Conservation (phyloP, 1,140 invertebrate species). For the Trichonephila clavipes region DNA sequence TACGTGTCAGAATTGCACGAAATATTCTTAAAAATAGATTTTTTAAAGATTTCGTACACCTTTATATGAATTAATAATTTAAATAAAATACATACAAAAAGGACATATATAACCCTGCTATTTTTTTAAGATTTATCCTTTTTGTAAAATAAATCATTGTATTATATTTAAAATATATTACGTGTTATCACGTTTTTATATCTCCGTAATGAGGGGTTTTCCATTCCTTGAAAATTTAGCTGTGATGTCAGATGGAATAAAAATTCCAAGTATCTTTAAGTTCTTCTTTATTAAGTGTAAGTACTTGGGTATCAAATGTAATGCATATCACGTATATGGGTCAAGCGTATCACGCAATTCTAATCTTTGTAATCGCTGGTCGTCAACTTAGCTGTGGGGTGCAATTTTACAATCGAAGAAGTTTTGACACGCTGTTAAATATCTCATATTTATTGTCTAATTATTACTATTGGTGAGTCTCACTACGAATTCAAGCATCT, state of each 20-base stretch:
- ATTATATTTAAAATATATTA: background rate
- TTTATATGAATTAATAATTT: too few species aligned
- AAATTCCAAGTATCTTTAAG: background rate
- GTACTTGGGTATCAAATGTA: background rate
- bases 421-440: background rate
- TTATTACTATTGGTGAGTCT: constrained; percentile 13
- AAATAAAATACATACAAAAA: too few species aligned
- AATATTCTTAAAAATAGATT: too few species aligned
- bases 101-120: too few species aligned
- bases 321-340: constrained; percentile 46
- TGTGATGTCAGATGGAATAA: background rate
- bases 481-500: background rate
- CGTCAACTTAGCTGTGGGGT: background rate
- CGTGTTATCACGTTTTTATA: background rate
- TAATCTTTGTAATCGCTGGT: constrained; percentile 10
- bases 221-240: background rate
- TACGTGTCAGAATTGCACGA: too few species aligned
- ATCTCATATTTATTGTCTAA: constrained; percentile 20
- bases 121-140: too few species aligned
- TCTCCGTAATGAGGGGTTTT: background rate
- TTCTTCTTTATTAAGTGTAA: background rate
- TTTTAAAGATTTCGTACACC: too few species aligned
- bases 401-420: constrained; percentile 9
- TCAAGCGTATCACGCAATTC: constrained; percentile 32
- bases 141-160: background rate